Evolutionary conservation across 2,888 invertebrate species (phyloP).

Genomic region (Ormyrus thymus): DNA sequence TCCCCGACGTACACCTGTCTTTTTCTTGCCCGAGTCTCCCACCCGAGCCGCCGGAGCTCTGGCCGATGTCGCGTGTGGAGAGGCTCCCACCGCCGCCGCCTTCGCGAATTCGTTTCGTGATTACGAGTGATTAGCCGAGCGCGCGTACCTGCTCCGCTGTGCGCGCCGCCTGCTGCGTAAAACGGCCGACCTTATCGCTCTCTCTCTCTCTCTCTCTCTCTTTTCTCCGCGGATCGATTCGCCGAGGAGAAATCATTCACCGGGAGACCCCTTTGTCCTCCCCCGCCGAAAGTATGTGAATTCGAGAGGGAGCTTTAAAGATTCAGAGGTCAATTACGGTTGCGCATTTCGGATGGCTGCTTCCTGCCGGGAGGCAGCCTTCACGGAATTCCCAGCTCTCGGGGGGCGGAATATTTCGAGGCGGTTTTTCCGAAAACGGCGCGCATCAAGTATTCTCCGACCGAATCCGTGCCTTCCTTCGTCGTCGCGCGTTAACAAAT

Average conservation of each 20-base stretch:
- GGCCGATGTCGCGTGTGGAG: slow-evolving; percentile 31
- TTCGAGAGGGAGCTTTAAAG: too few species aligned
- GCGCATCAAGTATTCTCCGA: too few species aligned
- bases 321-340: too few species aligned
- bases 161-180: too few species aligned
- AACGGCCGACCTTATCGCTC: background rate
- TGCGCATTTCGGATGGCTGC: too few species aligned
- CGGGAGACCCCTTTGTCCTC: too few species aligned
- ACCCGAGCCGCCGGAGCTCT: slow-evolving; percentile 6
- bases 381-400: too few species aligned
- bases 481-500: background rate
- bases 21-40: background rate
- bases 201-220: background rate
- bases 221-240: background rate
- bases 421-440: too few species aligned
- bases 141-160: slow-evolving; percentile 5
- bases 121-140: slow-evolving; percentile 34
- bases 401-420: too few species aligned
- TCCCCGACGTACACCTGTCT: background rate
- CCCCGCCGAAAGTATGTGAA: too few species aligned
- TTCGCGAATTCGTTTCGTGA: slow-evolving; percentile 48
- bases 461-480: background rate
- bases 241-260: background rate
- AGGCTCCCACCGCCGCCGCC: background rate
- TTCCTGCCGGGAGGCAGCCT: too few species aligned